Percentiles rank a stretch among this genome's conserved stretches.
Evolutionary conservation across 2,888 invertebrate species (phyloP).

Genomic region (Drosophila quinaria): DNA sequence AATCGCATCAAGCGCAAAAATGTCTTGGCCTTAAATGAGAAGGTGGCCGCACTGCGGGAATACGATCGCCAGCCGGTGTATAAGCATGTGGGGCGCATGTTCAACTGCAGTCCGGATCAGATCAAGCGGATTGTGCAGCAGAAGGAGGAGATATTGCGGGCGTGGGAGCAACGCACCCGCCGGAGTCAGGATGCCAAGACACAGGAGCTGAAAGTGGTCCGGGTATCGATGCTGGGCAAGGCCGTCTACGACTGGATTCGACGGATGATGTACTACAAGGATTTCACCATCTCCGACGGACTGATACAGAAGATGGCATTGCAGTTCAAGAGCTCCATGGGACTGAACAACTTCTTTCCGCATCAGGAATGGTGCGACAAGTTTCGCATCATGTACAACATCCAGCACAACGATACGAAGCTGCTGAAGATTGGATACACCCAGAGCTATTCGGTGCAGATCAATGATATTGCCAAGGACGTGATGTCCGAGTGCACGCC

Average conservation of each 20-base stretch:
- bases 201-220: conserved; percentile 81
- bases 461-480: conserved; percentile 83
- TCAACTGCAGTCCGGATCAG: conserved; percentile 84
- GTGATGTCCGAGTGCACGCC: conserved; percentile 74
- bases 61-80: conserved; percentile 83
- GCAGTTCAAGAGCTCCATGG: conserved; percentile 83
- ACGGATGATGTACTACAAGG: conserved; percentile 85
- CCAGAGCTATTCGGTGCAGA: conserved; percentile 83
- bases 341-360: conserved; percentile 82
- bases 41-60: conserved; percentile 84
- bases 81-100: conserved; percentile 83
- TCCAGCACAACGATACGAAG: conserved; percentile 80
- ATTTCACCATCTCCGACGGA: conserved; percentile 82
- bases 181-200: conserved; percentile 78
- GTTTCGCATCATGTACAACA: conserved; percentile 79
- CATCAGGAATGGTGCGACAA: conserved; percentile 84
- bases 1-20: conserved; percentile 85
- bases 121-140: conserved; percentile 84
- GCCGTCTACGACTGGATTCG: conserved; percentile 85
- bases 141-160: conserved; percentile 77
- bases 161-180: conserved; percentile 84
- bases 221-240: conserved; percentile 82
- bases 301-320: conserved; percentile 84
- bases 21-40: conserved; percentile 83
- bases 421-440: conserved; percentile 77